phyloP scores from a whole-genome alignment of 2,888 invertebrate species.

The Ornithoptera alexandrae region DNA sequence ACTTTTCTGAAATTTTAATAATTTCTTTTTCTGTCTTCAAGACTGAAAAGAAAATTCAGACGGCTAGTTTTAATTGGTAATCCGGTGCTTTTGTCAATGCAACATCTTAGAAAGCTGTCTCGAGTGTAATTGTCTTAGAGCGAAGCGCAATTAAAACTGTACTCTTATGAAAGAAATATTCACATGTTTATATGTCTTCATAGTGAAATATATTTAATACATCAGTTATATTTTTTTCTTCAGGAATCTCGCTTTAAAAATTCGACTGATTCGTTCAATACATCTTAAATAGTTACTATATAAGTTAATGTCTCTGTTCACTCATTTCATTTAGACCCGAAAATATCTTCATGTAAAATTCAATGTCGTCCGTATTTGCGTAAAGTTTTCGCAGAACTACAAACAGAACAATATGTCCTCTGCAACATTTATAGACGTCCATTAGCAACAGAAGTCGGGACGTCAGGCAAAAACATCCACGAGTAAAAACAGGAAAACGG shows the following conservation, averaged over 20 bases:
- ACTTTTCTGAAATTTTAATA: background rate
- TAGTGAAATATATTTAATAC: background rate
- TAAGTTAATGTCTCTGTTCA: background rate
- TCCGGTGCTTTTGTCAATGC: constrained; percentile 23
- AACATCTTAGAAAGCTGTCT: constrained; percentile 15
- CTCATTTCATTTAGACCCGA: background rate
- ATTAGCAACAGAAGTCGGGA: constrained; percentile 30
- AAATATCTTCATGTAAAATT: background rate
- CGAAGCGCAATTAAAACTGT: constrained; percentile 19
- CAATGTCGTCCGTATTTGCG: background rate
- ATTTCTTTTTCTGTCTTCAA: background rate
- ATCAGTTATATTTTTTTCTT: background rate
- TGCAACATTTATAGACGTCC: constrained; percentile 28
- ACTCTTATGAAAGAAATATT: constrained; percentile 2
- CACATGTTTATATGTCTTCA: background rate
- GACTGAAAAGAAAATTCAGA: constrained; percentile 1
- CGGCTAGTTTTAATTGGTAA: constrained; percentile 12
- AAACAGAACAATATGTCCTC: constrained; percentile 21
- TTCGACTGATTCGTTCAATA: background rate
- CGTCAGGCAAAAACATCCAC: constrained; percentile 29
- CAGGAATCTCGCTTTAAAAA: background rate
- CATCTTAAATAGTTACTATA: background rate
- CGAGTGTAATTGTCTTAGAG: constrained; percentile 22
- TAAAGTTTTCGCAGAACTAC: constrained; percentile 8
- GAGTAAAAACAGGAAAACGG: constrained; percentile 31